These are phyloP conservation scores for Brachyopa scutellaris DNA, from an alignment of 2,888 invertebrate species.

Conservation along the genomic window DNA sequence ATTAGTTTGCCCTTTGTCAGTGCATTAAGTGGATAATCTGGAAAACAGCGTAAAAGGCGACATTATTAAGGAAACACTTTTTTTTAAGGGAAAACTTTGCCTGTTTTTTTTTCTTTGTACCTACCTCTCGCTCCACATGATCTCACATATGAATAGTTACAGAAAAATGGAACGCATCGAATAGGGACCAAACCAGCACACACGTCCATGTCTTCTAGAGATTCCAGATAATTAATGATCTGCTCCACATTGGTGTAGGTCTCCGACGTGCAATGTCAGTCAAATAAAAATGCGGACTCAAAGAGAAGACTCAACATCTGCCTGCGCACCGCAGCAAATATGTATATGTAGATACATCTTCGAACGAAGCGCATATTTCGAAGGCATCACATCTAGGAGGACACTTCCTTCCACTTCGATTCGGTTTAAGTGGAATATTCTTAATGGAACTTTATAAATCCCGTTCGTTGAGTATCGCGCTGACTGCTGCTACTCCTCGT, in stretches of 20 bases:
- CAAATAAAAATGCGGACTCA: constrained; percentile 71
- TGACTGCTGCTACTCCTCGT: background rate
- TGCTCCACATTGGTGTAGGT: constrained; percentile 78
- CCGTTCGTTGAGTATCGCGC: constrained; percentile 58
- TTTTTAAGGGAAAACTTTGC: constrained; percentile 32
- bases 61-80: constrained; percentile 65
- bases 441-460: constrained; percentile 68
- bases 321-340: constrained; percentile 44
- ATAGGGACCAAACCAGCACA: constrained; percentile 60
- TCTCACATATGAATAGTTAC: constrained; percentile 63
- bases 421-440: constrained; percentile 65
- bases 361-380: too few relatives aligned
- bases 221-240: constrained; percentile 80
- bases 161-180: constrained; percentile 69
- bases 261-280: constrained; percentile 70
- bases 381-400: constrained; percentile 36
- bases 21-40: constrained; percentile 72
- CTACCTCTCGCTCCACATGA: constrained; percentile 58
- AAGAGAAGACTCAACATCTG: constrained; percentile 67
- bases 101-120: constrained; percentile 8
- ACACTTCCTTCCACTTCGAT: constrained; percentile 55
- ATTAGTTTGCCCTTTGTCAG: constrained; percentile 65
- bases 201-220: constrained; percentile 70
- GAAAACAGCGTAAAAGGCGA: constrained; percentile 70
- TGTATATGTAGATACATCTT: background rate